Evolutionary conservation across 2,797 vertebrate genomes (phyloP), one percentile per base, ranked within the genome.

Genomic region (Sebastes dallii): DNA sequence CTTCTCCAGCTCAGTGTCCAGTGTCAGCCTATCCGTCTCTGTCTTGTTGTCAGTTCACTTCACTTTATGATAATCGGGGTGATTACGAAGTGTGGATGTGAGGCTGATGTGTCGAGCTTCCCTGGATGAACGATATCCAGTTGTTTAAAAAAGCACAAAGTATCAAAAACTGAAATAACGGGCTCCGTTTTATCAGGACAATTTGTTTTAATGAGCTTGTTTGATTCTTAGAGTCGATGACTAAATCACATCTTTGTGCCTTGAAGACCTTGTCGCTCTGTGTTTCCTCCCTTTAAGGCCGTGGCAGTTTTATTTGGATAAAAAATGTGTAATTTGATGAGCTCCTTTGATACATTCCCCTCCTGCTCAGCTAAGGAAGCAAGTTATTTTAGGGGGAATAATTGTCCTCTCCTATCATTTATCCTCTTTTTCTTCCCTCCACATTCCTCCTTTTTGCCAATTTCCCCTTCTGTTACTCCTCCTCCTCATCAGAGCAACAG

Each of bases 1-100:
- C 59, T 36, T 66, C 32, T 74, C 18, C 77, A 14, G 54, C 66
- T 85, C 70, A 24, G 62, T 68, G 66, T 80, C 82, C 32, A 18
- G 54, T 30, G 39, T 90, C 78, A 67, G 74, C 61, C 60, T 13
- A 7, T 64, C 66, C n/a, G 27, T 79, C 65, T 87, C 73, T 60
- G 68, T 80, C 68, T 76, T 11, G 42, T 20, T 32, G 14, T 78
- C 72, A 72, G 29, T 27, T 86, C 69, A 60, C 60, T 60, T 70
- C 78, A 14, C 65, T 36, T 54, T 42, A 59, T 70, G 70, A 80
- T 74, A 75, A 80, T 36, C 66, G 46, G 58, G 58, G 3, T 55
- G 77, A 77, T 52, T 52, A 52, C 9, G 50, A 52, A 10, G 18
- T 80, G 58, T 65, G 67, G 67, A 78, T 20, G 64, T 58, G 36